Conservation (phyloP, 1,140 invertebrate genomes). For the Trichonephila clavata region DNA sequence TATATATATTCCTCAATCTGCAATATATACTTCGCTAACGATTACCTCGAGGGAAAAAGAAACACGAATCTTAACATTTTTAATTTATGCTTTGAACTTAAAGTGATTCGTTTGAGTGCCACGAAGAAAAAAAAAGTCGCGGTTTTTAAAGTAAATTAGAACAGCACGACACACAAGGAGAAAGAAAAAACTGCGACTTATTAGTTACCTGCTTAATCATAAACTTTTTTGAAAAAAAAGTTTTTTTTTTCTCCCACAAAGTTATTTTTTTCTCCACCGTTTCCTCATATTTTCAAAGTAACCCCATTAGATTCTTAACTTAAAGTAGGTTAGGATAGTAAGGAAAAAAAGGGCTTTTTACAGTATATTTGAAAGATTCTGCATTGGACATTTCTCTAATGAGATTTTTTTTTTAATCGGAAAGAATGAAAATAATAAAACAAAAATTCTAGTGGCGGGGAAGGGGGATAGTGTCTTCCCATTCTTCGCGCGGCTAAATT, state of each 20-base stretch:
- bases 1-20: background rate
- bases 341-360: background rate
- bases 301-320: constrained; percentile 7
- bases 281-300: background rate
- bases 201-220: background rate
- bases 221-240: background rate
- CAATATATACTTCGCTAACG: background rate
- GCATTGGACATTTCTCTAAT: constrained; percentile 16
- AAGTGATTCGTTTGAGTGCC: background rate
- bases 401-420: constrained; percentile 37
- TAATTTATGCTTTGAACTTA: background rate
- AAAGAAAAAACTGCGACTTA: background rate
- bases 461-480: background rate
- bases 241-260: too few relatives aligned
- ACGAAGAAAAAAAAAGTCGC: background rate
- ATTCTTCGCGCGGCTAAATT: constrained; percentile 28
- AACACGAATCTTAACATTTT: background rate
- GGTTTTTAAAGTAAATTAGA: constrained; percentile 26
- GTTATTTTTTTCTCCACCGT: background rate
- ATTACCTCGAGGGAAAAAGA: too few relatives aligned
- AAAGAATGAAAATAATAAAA: background rate
- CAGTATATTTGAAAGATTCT: constrained; percentile 15
- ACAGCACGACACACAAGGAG: background rate
- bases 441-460: background rate
- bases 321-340: background rate